Evolutionary conservation across 2,888 invertebrate genomes (phyloP), one percentile per base, ranked within the genome.

Genomic region (Sminthurinus aureus): DNA sequence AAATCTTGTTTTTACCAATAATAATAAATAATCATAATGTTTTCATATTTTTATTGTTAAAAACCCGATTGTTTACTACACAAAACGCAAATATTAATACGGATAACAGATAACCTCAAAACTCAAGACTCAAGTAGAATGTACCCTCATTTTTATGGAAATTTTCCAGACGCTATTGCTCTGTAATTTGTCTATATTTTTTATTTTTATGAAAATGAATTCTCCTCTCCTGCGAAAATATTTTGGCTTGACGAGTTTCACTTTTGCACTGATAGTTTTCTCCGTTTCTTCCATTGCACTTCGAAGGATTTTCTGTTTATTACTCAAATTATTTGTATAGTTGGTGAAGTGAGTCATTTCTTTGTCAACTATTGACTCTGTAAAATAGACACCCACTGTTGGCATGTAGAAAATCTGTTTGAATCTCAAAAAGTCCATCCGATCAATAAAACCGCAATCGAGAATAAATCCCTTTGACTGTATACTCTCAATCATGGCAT

Each of bases 231-330:
- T 50, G 9, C 76, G 76, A 52, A 76, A 76, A 76, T 76, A 6
- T 38, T 38, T 50, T 8, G 76, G 76, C n/a, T 76, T 76, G 51
- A 50, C 51, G n/a, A 51, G 6, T 15, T 13, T 76, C 18, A 76
- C 76, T 51, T 76, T 76, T 11, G 18, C 15, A 18, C 20, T 15
- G 22, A 76, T 38, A 18, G 0, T n/a, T 51, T 22, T 38, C n/a
- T 76, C 76, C 6, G 76, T 76, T 15, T 76, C 76, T 6, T 76
- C 76, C 76, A 76, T 76, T 8, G 76, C 13, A 18, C n/a, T n/a
- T 20, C 22, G 15, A 3, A 76, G 20, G 51, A 76, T 11, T 12
- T 38, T 12, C 50, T 51, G 50, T 20, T 38, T n/a, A 38, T 50
- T 13, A 50, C 51, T 38, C 0, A 76, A 51, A n/a, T 6, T 11